Base-by-base conservation (phyloP, 2,888 invertebrate species). In the Trichogramma evanescens region DNA sequence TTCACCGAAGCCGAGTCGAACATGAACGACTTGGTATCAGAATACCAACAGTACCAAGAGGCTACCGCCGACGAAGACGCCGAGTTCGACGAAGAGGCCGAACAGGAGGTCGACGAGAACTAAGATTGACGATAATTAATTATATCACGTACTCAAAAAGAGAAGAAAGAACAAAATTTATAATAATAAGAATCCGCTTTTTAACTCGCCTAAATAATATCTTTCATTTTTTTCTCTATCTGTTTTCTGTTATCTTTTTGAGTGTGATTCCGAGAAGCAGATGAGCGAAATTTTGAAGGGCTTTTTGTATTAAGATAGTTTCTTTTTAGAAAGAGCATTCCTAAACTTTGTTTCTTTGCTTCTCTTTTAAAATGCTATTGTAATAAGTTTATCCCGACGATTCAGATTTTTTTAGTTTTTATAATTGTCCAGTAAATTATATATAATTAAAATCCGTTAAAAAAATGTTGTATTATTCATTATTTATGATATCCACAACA, bases 1-100 rank as follows among this genome's bases (percentile, higher is more conserved):
- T 95, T 94, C 85, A 94, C 93, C 5, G 95, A 95, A 79, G 95
- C 89, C 1, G 87, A 92, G 82, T 93, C 93, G 76, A 97, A 96
- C 86, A 95, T 96, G 94, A 95, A 91, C 80, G 92, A 92, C 76
- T 79, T 92, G 78, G 91, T 93, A n/a, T 91, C 91, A 1, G 94
- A 94, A 78, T 95, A 95, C 80, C 94, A 95, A 79, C 94, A 94
- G 77, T 95, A 94, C 82, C 94, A 94, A 81, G 93, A 89, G 78
- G 92, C 91, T 64, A 90, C 89, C 67, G 89, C 89, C 68, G 89
- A 90, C 72, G 89, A 90, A 76, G 89, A 89, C 74, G 88, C 87
- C 0, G 89, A 89, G 80, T 90, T 89, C 78, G 89, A 89, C 71
- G 89, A 89, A 78, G 87, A 87, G 70, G 84, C 84, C 71, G 86